phyloP scores from a whole-genome alignment of 2,888 invertebrate species.

The Archaeoteleia sp. region DNA sequence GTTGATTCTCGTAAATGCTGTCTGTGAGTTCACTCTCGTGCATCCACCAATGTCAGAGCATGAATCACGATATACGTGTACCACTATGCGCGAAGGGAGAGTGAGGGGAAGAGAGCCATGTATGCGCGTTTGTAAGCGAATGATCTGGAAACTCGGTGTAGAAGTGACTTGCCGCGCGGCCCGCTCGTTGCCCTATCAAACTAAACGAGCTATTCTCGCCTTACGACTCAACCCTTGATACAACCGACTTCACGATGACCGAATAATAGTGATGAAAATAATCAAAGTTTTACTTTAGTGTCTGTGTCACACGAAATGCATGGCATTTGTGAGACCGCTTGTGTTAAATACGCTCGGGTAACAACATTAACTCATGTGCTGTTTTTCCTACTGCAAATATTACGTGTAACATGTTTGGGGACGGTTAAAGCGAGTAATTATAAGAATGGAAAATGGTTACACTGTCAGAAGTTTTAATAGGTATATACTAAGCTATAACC shows the following conservation, averaged over 20 bases:
- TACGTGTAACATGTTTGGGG: no score
- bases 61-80: background rate
- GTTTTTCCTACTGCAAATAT: no score
- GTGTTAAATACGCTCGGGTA: no score
- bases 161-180: constrained; percentile 39
- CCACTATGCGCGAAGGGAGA: constrained; percentile 7
- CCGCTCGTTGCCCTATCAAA: constrained; percentile 51
- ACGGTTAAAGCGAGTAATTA: no score
- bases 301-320: no score
- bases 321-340: no score
- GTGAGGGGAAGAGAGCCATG: constrained; percentile 15
- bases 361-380: no score
- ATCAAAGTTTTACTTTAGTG: constrained; percentile 1
- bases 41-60: background rate
- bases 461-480: no score
- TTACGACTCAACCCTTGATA: constrained; percentile 5
- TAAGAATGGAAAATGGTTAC: no score
- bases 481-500: no score
- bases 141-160: constrained; percentile 47
- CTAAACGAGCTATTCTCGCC: constrained; percentile 44
- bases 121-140: constrained; percentile 12
- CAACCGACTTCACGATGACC: constrained; percentile 15
- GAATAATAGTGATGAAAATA: constrained; percentile 28
- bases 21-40: background rate
- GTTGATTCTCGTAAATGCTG: background rate